A percentile compares a stretch with the other conserved stretches of the same genome.
Conservation (phyloP, 2,113 vertebrate genomes). For the Erpornis zantholeuca region DNA sequence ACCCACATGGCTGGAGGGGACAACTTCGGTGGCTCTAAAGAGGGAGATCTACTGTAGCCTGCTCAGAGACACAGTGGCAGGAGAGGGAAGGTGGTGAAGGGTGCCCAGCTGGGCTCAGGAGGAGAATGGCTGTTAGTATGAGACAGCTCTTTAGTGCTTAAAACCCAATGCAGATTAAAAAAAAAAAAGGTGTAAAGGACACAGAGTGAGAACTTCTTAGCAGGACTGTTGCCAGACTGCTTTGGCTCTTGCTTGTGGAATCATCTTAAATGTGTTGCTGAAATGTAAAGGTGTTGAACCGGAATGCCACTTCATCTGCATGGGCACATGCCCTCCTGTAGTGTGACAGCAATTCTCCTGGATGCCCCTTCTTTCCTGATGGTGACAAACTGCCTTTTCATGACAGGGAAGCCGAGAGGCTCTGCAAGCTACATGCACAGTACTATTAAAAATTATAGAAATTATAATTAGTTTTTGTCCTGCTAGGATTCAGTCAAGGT, state of each 20-base stretch:
- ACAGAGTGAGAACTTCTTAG: background rate
- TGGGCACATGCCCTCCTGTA: background rate
- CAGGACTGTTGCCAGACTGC: background rate
- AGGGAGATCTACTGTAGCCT: background rate
- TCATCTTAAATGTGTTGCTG: background rate
- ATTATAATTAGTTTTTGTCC: background rate
- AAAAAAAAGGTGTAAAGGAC: background rate
- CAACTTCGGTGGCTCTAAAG: background rate
- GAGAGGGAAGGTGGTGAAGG: background rate
- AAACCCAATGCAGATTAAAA: background rate
- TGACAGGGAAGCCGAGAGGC: background rate
- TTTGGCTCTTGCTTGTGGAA: constrained; percentile 31
- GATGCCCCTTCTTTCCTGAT: background rate
- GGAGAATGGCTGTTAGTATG: background rate
- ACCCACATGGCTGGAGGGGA: background rate
- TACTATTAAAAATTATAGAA: background rate
- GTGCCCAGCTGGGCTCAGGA: background rate
- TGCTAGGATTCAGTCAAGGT: background rate
- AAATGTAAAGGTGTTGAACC: background rate
- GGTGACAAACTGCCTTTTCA: background rate
- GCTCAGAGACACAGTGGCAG: background rate
- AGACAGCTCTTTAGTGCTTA: background rate
- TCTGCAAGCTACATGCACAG: background rate
- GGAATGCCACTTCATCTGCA: background rate
- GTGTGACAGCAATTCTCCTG: background rate